phyloP scores from a whole-genome alignment of 2,113 vertebrate genomes.

The Caracal caracal region DNA sequence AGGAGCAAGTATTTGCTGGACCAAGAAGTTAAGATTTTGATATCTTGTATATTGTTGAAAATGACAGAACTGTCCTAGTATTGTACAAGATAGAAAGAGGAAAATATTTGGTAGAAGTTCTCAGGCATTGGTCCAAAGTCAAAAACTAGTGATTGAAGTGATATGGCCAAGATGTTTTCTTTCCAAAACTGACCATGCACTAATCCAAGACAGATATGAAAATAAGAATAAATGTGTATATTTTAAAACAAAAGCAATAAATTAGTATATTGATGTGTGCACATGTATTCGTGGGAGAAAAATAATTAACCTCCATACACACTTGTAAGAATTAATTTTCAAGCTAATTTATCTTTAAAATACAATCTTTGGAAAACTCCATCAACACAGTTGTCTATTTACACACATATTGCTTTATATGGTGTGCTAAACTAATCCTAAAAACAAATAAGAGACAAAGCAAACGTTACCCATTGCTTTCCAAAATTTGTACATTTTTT shows the following conservation, averaged over 20 bases:
- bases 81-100: background rate
- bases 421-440: background rate
- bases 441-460: background rate
- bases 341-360: slow-evolving; percentile 3
- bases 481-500: background rate
- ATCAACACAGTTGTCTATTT: background rate
- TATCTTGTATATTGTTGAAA: background rate
- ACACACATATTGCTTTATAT: background rate
- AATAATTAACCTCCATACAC: background rate
- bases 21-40: background rate
- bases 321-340: background rate
- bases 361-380: background rate
- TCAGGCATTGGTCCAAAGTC: background rate
- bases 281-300: background rate
- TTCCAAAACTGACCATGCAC: background rate
- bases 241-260: background rate
- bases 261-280: background rate
- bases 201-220: background rate
- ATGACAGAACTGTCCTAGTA: background rate
- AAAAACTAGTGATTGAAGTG: background rate
- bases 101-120: background rate
- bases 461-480: background rate
- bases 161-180: background rate
- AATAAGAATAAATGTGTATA: background rate
- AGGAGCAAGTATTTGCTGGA: background rate